Conservation (phyloP, 2,113 vertebrate species). For the Actenoides lindsayi region DNA sequence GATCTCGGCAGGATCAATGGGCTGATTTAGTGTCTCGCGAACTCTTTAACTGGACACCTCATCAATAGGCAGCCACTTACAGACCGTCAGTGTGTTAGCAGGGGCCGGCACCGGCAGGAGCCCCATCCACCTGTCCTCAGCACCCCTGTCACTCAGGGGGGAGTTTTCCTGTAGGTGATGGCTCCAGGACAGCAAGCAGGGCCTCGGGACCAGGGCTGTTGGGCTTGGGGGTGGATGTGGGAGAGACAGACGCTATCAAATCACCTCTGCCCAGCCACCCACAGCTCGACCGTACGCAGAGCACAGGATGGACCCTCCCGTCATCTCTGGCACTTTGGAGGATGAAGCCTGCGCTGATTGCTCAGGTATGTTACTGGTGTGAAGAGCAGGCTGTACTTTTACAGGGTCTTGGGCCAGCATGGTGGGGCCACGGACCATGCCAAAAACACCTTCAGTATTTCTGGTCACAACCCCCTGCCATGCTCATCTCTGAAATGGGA, state of each 20-base stretch:
- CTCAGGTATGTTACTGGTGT: background rate
- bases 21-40: slow-evolving; percentile 87
- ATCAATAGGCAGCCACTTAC: slow-evolving; percentile 84
- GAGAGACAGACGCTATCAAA: rapidly evolving
- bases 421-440: rapidly evolving
- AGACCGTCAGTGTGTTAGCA: slow-evolving; percentile 62
- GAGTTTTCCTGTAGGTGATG: slow-evolving; percentile 55
- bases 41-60: slow-evolving; percentile 85
- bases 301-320: rapidly evolving
- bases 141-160: slow-evolving; percentile 25
- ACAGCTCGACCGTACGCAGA: rapidly evolving
- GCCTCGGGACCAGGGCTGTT: background rate
- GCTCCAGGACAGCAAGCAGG: background rate
- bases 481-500: no score
- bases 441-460: rapidly evolving
- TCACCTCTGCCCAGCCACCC: background rate
- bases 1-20: slow-evolving; percentile 85
- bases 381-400: rapidly evolving
- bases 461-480: no score
- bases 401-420: rapidly evolving
- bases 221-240: rapidly evolving
- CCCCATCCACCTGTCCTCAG: background rate
- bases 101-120: background rate
- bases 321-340: background rate
- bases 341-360: rapidly evolving